phyloP scores from a whole-genome alignment of 2,888 invertebrate genomes.

The Trypoxylon attenuatum region DNA sequence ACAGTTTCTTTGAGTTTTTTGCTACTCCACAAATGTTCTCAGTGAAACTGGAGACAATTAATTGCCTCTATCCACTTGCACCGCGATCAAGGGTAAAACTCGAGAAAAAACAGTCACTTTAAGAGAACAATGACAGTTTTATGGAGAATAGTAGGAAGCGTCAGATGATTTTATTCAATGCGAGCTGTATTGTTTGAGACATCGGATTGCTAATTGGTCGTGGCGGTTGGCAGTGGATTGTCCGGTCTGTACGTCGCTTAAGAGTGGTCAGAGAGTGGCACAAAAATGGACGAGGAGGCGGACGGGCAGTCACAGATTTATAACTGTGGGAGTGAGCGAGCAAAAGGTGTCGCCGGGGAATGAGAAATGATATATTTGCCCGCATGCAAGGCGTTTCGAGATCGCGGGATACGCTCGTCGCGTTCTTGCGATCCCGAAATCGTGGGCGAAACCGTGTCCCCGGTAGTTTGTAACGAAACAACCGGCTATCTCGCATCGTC shows the following conservation, averaged over 20 bases:
- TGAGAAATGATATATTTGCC: slow-evolving; percentile 64
- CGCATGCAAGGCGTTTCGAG: slow-evolving; percentile 58
- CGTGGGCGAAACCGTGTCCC: slow-evolving; percentile 34
- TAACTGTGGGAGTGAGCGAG: slow-evolving; percentile 52
- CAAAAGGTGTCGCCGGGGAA: slow-evolving; percentile 58
- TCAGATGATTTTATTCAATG: no score
- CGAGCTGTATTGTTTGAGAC: no score
- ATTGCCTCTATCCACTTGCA: no score
- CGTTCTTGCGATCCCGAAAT: slow-evolving; percentile 51
- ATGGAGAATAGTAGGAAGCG: no score
- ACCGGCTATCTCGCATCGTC: slow-evolving; percentile 50
- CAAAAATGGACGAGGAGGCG: slow-evolving; percentile 11
- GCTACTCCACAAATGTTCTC: no score
- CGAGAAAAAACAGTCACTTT: no score
- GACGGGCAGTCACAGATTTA: slow-evolving; percentile 59
- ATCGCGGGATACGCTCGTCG: slow-evolving; percentile 52
- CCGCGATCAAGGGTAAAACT: no score
- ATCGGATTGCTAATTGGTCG: no score
- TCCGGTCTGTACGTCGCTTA: no score
- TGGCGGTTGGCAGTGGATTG: no score
- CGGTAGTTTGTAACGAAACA: slow-evolving; percentile 54
- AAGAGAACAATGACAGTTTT: neutral
- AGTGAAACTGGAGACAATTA: no score
- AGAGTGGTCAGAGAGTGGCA: neutral
- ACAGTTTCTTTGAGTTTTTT: no score